Evolutionary conservation across 2,888 invertebrate species (phyloP).

Genomic region (Agrotis segetum): DNA sequence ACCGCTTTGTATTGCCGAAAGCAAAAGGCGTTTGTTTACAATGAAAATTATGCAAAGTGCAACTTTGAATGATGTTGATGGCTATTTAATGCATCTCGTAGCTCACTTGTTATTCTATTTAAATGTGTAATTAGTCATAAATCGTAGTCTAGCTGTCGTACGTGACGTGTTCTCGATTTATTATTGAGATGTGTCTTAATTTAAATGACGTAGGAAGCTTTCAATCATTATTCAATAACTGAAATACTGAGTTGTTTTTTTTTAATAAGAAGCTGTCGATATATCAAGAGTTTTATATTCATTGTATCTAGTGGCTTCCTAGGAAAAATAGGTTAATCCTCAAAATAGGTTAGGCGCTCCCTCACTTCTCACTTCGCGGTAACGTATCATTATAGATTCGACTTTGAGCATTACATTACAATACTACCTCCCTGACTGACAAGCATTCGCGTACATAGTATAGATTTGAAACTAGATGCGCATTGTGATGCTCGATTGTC

Average conservation of each 20-base stretch:
- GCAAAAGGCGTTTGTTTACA: constrained; percentile 65
- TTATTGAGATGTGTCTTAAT: constrained; percentile 54
- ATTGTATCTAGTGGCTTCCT: no score
- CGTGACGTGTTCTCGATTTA: constrained; percentile 46
- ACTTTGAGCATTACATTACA: no score
- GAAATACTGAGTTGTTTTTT: neutral
- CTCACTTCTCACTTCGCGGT: no score
- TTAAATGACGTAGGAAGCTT: constrained; percentile 48
- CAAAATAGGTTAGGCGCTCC: no score
- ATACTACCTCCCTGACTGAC: no score
- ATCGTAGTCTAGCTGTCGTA: constrained; percentile 50
- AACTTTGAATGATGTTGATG: constrained; percentile 63
- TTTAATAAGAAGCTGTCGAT: neutral
- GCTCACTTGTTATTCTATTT: constrained; percentile 32
- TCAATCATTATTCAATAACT: constrained; percentile 48
- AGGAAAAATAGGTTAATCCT: no score
- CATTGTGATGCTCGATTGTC: no score
- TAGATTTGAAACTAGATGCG: no score
- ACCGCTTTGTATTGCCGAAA: constrained; percentile 71
- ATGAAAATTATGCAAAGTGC: constrained; percentile 63
- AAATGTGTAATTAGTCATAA: constrained; percentile 47
- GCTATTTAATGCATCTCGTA: constrained; percentile 55
- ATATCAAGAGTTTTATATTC: neutral
- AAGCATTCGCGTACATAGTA: no score
- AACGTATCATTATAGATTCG: no score